Percentiles rank a stretch among this genome's conserved stretches.
phyloP scores from a whole-genome alignment of 2,113 vertebrate species.

The Limanda limanda region DNA sequence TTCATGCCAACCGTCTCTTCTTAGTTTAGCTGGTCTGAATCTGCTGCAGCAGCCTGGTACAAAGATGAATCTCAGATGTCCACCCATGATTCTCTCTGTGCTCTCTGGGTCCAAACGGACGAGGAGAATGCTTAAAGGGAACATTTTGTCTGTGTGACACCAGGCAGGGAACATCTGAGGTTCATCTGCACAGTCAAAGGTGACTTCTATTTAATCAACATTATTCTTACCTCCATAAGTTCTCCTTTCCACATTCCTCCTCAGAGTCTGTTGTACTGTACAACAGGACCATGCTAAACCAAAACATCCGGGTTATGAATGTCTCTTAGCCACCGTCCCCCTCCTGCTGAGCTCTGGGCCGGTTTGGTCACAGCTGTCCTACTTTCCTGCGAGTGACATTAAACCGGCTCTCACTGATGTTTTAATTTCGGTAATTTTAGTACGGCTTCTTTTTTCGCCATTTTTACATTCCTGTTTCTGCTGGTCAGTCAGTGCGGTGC shows the following conservation, averaged over 20 bases:
- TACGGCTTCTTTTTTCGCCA: constrained; percentile 7
- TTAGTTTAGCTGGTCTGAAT: constrained; percentile 34
- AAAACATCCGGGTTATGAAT: constrained; percentile 55
- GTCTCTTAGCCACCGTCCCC: constrained; percentile 37
- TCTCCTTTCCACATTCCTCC: neutral
- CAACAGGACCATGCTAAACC: constrained; percentile 20
- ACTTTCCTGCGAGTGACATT: constrained; percentile 24
- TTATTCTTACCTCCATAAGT: constrained; percentile 5
- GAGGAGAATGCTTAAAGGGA: constrained; percentile 22
- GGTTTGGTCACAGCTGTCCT: constrained; percentile 43
- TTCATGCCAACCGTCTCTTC: constrained; percentile 10
- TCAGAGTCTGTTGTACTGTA: constrained; percentile 14
- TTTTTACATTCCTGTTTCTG: constrained; percentile 20
- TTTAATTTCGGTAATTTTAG: constrained; percentile 38
- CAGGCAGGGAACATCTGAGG: constrained; percentile 31
- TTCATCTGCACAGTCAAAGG: constrained; percentile 18
- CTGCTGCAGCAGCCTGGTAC: constrained; percentile 44
- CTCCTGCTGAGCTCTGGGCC: constrained; percentile 22
- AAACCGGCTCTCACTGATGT: constrained; percentile 28
- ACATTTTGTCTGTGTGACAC: neutral
- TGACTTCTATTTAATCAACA: constrained; percentile 6
- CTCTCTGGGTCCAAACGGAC: neutral
- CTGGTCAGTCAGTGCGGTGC: constrained; percentile 32
- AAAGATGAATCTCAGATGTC: constrained; percentile 59
- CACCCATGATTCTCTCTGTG: constrained; percentile 18